Evolutionary conservation across 1,140 invertebrate species (phyloP).

Genomic region (Drosophila oshimai): DNA sequence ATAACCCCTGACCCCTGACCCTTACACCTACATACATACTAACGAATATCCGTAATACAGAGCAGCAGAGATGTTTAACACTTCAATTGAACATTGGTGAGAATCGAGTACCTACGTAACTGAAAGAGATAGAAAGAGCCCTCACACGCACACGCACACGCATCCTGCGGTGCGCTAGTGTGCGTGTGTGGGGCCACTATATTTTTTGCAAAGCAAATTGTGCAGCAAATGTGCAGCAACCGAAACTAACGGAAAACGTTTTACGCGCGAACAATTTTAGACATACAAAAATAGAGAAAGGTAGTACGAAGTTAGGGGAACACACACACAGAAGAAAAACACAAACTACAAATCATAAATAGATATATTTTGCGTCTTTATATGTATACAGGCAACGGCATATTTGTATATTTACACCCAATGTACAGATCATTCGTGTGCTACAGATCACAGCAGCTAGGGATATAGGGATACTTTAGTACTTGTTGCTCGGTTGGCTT

Average conservation of each 20-base stretch:
- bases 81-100: slow-evolving; percentile 67
- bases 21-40: slow-evolving; percentile 6
- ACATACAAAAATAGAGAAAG: slow-evolving; percentile 30
- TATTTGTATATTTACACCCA: slow-evolving; percentile 67
- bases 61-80: slow-evolving; percentile 54
- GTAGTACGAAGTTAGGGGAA: slow-evolving; percentile 17
- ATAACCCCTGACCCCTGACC: slow-evolving; percentile 3
- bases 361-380: slow-evolving; percentile 68
- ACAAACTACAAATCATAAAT: slow-evolving; percentile 49
- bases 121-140: slow-evolving; percentile 45
- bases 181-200: slow-evolving; percentile 49
- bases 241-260: slow-evolving; percentile 58
- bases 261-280: slow-evolving; percentile 63
- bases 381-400: slow-evolving; percentile 61
- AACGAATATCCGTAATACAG: slow-evolving; percentile 30
- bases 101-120: slow-evolving; percentile 77
- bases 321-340: slow-evolving; percentile 20
- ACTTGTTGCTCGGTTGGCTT: slow-evolving; percentile 57
- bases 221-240: slow-evolving; percentile 51
- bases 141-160: not conserved
- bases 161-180: slow-evolving; percentile 18
- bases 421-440: slow-evolving; percentile 33
- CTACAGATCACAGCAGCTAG: slow-evolving; percentile 14
- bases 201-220: slow-evolving; percentile 75
- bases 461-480: slow-evolving; percentile 18